Base-by-base conservation (phyloP, 1,140 invertebrate genomes). In the Thaumatotibia leucotreta region DNA sequence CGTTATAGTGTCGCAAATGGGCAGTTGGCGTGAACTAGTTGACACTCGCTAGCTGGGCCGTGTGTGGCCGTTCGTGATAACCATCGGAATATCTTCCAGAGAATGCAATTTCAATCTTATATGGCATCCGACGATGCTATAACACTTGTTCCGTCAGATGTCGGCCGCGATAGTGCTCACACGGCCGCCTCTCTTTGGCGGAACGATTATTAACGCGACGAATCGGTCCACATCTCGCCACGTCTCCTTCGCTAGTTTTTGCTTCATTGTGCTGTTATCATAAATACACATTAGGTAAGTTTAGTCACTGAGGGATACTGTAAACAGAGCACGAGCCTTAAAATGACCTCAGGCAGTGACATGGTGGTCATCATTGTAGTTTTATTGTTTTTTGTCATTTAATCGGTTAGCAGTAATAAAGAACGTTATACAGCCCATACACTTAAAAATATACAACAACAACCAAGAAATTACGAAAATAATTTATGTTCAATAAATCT, bases 71-170 rank as follows among this genome's bases (percentile, higher is more conserved):
- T 23, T 17, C 27, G 63, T 66, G 83, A 85, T 85, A 82, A 69
- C 66, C 69, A 85, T 85, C 83, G 67, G 76, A 80, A 76, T 80
- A 79, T 77, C 72, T 77, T 72, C 63, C 45, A 70, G 66, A 65
- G 73, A 76, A 79, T 75, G 72, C 68, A 33, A 58, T 67, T 78
- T 75, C 69, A 76, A 74, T 82, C 81, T 74, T 82, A 79, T 77
- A 79, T 71, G 83, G 75, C 69, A 69, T 72, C 65, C 64, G 72
- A 69, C 72, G 77, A 83, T 78, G 80, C 82, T 75, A 84, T 86
- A 86, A 86, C 82, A 86, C 82, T 84, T 82, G 79, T 82, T 78
- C 68, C 75, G 68, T 75, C 75, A 66, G 82, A 84, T 84, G 70
- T 71, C 72, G 54, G 72, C 64, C 75, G 69, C 71, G 81, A 83